Evolutionary conservation across 2,888 invertebrate genomes (phyloP), one percentile per base, ranked within the genome.

Genomic region (Sisyra terminalis): DNA sequence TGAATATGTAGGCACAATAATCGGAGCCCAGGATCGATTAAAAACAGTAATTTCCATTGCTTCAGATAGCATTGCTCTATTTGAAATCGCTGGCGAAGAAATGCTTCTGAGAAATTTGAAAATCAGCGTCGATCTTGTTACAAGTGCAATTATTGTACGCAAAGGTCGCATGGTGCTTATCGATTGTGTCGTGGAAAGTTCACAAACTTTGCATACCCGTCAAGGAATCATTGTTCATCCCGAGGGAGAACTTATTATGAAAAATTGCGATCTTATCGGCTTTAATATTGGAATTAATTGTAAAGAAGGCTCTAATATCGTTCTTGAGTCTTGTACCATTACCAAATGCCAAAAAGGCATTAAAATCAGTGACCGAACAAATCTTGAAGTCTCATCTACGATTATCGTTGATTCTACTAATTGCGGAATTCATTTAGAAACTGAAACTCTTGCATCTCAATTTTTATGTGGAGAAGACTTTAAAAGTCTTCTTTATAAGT

Each of bases 171-270:
- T 70, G 1, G 56, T 53, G 10, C 50, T 75, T 40, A 60, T 56
- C 36, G 67, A 67, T 48, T 75, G 74, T 50, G 62, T 57, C 47
- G 54, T 75, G 39, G 50, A 64, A 32, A 69, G 69, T 2, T 60
- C 67, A 50, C 63, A 63, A 31, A 56, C 59, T 35, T 68, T 67
- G 2, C 65, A 67, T 5, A 69, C 68, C 2, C 68, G 68, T 50
- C 64, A 70, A 50, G 73, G 70, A 15, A 61, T 74, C 17, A 61
- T 71, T n/a, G 67, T 66, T 39, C 52, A 67, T 50, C 54, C 62
- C 42, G 60, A 64, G 49, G 53, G 60, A 44, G 52, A 60, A 46
- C 47, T 74, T 3, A 53, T 60, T 18, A 50, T 71, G 3, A 55
- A 65, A 9, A 60, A 67, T 46, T 71, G 70, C 40, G 51, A 59